These are phyloP conservation scores for Gallinago nigripennis DNA, from an alignment of 2,797 vertebrate genomes.

Conservation along the genomic window DNA sequence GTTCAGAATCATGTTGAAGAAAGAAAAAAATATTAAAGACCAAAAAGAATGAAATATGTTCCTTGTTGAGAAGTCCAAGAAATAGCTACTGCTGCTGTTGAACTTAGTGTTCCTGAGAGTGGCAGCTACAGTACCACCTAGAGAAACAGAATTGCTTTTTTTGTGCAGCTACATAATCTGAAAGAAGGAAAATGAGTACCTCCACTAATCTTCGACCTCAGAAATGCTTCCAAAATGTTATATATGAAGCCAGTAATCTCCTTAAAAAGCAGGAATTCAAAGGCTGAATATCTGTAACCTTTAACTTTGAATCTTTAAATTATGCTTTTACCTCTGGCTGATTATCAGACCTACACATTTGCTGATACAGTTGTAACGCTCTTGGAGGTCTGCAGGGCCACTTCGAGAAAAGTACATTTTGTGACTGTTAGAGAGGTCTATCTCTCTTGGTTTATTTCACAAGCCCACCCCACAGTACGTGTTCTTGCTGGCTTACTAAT, in stretches of 20 bases:
- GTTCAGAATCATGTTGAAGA: neutral
- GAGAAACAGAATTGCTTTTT: slow-evolving; percentile 11
- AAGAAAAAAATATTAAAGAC: neutral
- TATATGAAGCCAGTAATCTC: slow-evolving; percentile 13
- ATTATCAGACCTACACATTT: slow-evolving; percentile 48
- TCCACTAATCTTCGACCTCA: neutral
- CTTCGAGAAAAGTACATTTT: neutral
- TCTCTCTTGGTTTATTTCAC: slow-evolving; percentile 40
- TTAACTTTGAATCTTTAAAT: slow-evolving; percentile 48
- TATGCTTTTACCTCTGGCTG: slow-evolving; percentile 35
- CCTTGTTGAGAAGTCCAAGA: neutral
- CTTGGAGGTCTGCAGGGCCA: neutral
- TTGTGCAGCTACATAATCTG: slow-evolving; percentile 14
- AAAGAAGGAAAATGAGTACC: neutral
- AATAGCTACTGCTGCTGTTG: neutral
- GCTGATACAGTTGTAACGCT: neutral
- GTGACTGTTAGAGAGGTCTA: neutral
- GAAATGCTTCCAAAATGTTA: slow-evolving; percentile 17
- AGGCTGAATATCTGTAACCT: slow-evolving; percentile 1
- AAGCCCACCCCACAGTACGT: neutral
- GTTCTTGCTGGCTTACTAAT: neutral
- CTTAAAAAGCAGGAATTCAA: slow-evolving; percentile 12
- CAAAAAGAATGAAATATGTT: slow-evolving; percentile 24
- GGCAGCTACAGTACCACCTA: neutral
- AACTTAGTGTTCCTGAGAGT: neutral